Conservation (phyloP, 2,113 vertebrate genomes). For the Labeo catla region DNA sequence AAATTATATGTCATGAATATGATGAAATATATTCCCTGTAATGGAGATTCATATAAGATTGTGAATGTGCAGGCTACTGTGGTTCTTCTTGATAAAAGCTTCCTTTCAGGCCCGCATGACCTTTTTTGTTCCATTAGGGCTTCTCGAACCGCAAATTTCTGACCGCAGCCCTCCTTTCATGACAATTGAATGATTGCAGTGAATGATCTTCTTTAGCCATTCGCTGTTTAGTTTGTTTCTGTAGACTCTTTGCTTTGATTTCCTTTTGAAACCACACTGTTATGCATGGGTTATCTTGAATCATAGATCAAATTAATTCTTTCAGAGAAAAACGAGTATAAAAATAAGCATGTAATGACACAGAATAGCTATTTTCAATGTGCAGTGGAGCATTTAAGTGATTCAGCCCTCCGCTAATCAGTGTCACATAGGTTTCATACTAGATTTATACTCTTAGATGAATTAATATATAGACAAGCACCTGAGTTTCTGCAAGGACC, state of each 20-base stretch:
- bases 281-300: conserved; percentile 14
- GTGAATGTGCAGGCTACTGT: conserved; percentile 22
- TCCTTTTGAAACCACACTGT: background rate
- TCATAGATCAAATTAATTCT: conserved; percentile 22
- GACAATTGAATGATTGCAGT: conserved; percentile 33
- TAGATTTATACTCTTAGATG: background rate
- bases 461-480: background rate
- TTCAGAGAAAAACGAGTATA: conserved; percentile 3
- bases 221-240: background rate
- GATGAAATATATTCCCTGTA: conserved; percentile 37
- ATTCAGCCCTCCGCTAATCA: background rate
- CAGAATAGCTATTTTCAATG: conserved; percentile 17
- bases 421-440: background rate
- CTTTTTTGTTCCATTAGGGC: background rate
- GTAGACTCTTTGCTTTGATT: conserved; percentile 14
- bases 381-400: conserved; percentile 4
- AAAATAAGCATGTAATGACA: conserved; percentile 28
- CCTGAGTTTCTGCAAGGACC: background rate
- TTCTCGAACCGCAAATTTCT: background rate
- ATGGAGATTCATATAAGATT: conserved; percentile 36
- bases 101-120: conserved; percentile 28
- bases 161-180: background rate
- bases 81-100: conserved; percentile 19
- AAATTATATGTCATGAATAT: conserved; percentile 53
- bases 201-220: conserved; percentile 17